Evolutionary conservation across 2,113 vertebrate species (phyloP), one percentile per base, ranked within the genome.

Genomic region (Eidolon helvum): DNA sequence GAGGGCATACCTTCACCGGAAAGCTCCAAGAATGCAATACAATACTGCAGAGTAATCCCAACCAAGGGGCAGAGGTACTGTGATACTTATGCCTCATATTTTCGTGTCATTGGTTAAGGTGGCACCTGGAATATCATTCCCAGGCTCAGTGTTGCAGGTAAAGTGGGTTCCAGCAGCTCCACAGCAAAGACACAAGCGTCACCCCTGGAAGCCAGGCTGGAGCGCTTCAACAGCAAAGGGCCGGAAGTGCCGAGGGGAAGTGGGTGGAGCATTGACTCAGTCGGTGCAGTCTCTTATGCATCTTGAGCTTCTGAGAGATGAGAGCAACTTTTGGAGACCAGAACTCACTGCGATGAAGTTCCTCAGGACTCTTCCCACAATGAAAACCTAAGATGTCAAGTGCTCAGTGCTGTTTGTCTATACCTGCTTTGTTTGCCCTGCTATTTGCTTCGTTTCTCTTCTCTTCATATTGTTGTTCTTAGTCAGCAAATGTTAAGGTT

Each of bases 301-400:
- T 97, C 93, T 98, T 97, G 87, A n/a, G 69, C 77, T 85, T 45
- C 88, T 85, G 94, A 96, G 97, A 97, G 90, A 93, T 78, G 74
- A 84, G 96, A 97, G 90, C 85, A 88, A 90, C 95, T 96, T n/a
- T 6, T 75, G 95, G 91, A 94, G 92, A 59, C 68, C 95, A 21
- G 68, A 95, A 87, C 69, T 98, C 85, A 95, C 95, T 96, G 94
- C 95, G 95, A 92, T 71, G 72, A 94, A 98, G 92, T 86, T 95
- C 95, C 96, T 93, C 95, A 77, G 85, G 59, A 61, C 65, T 96
- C 59, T 95, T 85, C 69, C 94, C 38, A 35, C 26, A 71, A n/a
- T 63, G 69, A 69, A 68, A 84, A 85, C 22, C 45, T 38, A 40
- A 48, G 18, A 53, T 45, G 45, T 38, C 94, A 77, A 30, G 40